phyloP scores from a whole-genome alignment of 2,797 vertebrate species.

The Oophaga sylvatica region DNA sequence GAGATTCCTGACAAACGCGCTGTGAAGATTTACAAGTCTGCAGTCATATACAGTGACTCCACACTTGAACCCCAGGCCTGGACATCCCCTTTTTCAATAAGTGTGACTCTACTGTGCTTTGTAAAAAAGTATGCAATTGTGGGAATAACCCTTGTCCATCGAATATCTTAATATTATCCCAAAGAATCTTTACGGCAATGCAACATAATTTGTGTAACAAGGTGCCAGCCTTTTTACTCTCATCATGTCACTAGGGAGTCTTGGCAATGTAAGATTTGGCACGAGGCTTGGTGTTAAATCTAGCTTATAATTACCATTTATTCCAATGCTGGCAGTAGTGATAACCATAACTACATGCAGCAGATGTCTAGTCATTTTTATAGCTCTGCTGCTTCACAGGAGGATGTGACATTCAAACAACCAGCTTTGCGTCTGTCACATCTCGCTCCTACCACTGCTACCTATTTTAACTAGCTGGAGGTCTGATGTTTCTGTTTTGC shows the following conservation, averaged over 20 bases:
- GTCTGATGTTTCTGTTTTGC: background rate
- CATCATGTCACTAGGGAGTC: constrained; percentile 14
- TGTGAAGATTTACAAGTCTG: too few species aligned
- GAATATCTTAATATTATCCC: background rate
- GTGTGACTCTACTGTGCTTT: too few species aligned
- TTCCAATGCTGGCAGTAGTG: constrained; percentile 27
- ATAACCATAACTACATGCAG: constrained; percentile 11
- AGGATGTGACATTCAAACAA: constrained; percentile 6
- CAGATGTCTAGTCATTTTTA: constrained; percentile 34
- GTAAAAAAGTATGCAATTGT: too few species aligned
- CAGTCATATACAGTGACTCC: too few species aligned
- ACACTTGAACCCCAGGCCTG: too few species aligned
- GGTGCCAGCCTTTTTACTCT: constrained; percentile 22
- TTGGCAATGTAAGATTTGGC: constrained; percentile 8
- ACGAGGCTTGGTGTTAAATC: constrained; percentile 33
- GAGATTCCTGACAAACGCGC: too few species aligned
- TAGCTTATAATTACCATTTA: constrained; percentile 23
- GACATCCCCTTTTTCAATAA: too few species aligned
- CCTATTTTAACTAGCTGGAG: background rate
- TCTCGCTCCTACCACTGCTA: background rate
- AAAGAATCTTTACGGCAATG: background rate
- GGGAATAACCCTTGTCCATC: background rate
- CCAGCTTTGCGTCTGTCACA: background rate
- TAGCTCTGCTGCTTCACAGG: constrained; percentile 20
- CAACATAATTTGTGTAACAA: background rate